A percentile compares a stretch with the other conserved stretches of the same genome.
Conservation (phyloP, 2,888 invertebrate genomes). For the Philopedon plagiatum region DNA sequence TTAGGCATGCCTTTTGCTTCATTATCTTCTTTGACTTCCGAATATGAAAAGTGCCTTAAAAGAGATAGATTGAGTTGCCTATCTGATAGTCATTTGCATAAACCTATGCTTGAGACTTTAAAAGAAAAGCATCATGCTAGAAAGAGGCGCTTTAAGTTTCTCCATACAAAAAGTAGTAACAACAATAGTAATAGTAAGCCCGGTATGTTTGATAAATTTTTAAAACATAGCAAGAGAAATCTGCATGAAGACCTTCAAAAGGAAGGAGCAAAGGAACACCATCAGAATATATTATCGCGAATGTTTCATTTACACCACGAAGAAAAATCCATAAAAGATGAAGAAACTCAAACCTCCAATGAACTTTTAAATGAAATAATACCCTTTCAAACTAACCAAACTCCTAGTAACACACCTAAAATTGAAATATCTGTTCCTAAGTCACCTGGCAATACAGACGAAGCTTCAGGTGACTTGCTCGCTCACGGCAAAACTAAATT, state of each 20-base stretch:
- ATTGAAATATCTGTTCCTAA: conserved; percentile 47
- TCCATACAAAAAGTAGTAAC: conserved; percentile 43
- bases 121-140: conserved; percentile 42
- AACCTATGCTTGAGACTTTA: conserved; percentile 51
- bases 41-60: conserved; percentile 36
- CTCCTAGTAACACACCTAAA: conserved; percentile 52
- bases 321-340: conserved; percentile 46
- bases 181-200: conserved; percentile 40
- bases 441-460: conserved; percentile 63
- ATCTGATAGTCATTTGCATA: conserved; percentile 57
- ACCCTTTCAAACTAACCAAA: not conserved
- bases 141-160: conserved; percentile 54
- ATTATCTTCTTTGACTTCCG: conserved; percentile 51
- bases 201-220: conserved; percentile 36
- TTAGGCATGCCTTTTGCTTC: conserved; percentile 72
- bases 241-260: conserved; percentile 24
- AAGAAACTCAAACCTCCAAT: conserved; percentile 46
- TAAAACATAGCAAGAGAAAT: conserved; percentile 29
- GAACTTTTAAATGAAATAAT: conserved; percentile 36
- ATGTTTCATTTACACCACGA: conserved; percentile 53
- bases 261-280: conserved; percentile 43
- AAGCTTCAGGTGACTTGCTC: conserved; percentile 62
- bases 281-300: conserved; percentile 51
- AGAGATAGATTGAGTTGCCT: conserved; percentile 48
- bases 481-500: conserved; percentile 63